Percentiles rank a stretch among this genome's conserved stretches.
Conservation (phyloP, 2,113 vertebrate genomes). For the Ailurus styani region DNA sequence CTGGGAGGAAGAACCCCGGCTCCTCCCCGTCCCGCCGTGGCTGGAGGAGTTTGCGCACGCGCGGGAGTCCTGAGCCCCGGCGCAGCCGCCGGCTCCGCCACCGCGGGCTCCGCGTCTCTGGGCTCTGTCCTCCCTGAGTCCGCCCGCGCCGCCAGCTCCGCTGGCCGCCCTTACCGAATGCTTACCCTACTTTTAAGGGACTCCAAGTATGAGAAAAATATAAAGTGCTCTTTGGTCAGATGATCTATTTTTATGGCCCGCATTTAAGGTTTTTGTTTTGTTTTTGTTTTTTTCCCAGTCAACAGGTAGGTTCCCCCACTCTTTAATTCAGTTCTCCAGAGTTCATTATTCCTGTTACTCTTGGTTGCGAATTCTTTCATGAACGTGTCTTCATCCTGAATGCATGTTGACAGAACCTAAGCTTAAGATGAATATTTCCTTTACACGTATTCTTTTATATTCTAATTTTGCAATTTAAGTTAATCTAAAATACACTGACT, state of each 20-base stretch:
- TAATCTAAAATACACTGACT: not conserved
- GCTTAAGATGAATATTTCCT: not conserved
- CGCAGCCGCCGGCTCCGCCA: fast-evolving
- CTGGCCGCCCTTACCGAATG: not conserved
- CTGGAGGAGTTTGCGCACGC: not conserved
- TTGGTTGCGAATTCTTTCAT: not conserved
- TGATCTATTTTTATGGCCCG: not conserved
- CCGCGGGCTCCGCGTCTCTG: fast-evolving
- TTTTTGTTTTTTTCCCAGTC: not conserved
- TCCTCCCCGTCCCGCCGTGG: no score
- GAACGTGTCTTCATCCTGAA: not conserved
- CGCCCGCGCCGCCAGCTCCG: fast-evolving
- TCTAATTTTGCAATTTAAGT: not conserved
- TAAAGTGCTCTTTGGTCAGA: not conserved
- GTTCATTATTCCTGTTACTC: not conserved
- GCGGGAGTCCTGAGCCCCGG: fast-evolving
- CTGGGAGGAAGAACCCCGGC: fast-evolving
- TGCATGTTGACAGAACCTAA: not conserved
- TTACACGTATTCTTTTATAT: not conserved
- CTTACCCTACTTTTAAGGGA: not conserved
- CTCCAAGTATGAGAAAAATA: not conserved
- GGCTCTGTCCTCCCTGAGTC: not conserved
- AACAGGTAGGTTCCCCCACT: not conserved
- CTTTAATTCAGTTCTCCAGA: not conserved
- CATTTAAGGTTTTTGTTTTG: not conserved